Conservation (phyloP, 2,113 vertebrate species). For the Spilogale gracilis region DNA sequence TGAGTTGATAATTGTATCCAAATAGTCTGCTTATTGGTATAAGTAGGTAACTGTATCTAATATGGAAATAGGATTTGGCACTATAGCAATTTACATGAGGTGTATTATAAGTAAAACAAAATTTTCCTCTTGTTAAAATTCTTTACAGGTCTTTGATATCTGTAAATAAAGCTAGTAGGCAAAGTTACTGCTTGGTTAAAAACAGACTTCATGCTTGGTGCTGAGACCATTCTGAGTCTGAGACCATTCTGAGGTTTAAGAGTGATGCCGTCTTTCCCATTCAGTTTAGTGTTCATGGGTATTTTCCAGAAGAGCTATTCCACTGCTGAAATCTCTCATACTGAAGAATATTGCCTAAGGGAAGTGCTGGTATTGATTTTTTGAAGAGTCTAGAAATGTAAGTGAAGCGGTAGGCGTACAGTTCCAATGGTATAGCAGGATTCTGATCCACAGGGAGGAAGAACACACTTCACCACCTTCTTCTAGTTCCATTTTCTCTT, state of each 20-base stretch:
- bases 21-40: background rate
- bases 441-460: constrained; percentile 18
- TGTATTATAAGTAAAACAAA: background rate
- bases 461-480: background rate
- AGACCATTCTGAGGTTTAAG: constrained; percentile 1
- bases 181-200: background rate
- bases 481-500: constrained; percentile 26
- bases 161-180: background rate
- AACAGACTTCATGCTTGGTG: background rate
- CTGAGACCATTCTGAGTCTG: constrained; percentile 19
- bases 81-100: background rate
- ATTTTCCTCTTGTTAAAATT: constrained; percentile 27
- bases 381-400: constrained; percentile 29
- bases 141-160: background rate
- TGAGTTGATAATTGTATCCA: background rate
- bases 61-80: background rate
- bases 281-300: constrained; percentile 23
- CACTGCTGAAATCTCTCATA: constrained; percentile 13
- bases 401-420: background rate
- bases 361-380: constrained; percentile 53
- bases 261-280: background rate
- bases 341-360: constrained; percentile 58
- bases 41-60: background rate
- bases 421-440: background rate
- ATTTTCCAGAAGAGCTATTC: constrained; percentile 45